Evolutionary conservation across 2,888 invertebrate species (phyloP).

Genomic region (Allacma fusca): DNA sequence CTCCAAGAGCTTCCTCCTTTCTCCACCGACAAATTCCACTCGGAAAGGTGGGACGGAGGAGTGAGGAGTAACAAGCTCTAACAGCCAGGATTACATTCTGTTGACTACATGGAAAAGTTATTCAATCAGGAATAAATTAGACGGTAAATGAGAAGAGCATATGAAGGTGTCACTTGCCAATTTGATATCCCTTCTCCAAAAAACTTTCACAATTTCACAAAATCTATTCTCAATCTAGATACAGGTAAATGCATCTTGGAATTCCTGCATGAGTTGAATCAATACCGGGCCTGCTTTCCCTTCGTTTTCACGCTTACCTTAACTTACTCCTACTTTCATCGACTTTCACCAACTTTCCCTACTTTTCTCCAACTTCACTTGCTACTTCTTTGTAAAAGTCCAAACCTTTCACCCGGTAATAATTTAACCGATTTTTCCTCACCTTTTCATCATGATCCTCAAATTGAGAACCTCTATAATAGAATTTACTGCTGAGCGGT

Average conservation of each 20-base stretch:
- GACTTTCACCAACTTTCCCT: not conserved
- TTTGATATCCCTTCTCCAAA: not conserved
- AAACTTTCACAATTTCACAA: not conserved
- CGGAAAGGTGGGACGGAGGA: not conserved
- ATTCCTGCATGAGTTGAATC: too few species aligned
- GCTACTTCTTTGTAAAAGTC: not conserved
- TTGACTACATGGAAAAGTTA: not conserved
- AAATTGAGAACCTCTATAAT: too few species aligned
- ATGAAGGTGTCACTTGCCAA: not conserved
- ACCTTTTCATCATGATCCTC: too few species aligned
- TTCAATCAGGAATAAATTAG: slow-evolving; percentile 12
- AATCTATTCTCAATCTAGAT: not conserved
- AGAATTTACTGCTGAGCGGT: too few species aligned
- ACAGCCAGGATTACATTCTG: not conserved
- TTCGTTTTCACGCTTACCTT: too few species aligned
- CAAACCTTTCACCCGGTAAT: too few species aligned
- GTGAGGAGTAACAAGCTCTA: not conserved
- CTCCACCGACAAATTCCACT: not conserved
- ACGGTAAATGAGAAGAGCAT: not conserved
- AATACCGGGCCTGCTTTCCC: too few species aligned
- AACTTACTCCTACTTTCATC: not conserved
- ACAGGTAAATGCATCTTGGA: not conserved
- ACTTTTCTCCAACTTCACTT: not conserved
- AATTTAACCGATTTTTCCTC: too few species aligned
- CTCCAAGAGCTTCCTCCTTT: not conserved